A percentile compares a stretch with the other conserved stretches of the same genome.
Evolutionary conservation across 2,888 invertebrate genomes (phyloP).

Genomic region (Nesidiocoris tenuis): DNA sequence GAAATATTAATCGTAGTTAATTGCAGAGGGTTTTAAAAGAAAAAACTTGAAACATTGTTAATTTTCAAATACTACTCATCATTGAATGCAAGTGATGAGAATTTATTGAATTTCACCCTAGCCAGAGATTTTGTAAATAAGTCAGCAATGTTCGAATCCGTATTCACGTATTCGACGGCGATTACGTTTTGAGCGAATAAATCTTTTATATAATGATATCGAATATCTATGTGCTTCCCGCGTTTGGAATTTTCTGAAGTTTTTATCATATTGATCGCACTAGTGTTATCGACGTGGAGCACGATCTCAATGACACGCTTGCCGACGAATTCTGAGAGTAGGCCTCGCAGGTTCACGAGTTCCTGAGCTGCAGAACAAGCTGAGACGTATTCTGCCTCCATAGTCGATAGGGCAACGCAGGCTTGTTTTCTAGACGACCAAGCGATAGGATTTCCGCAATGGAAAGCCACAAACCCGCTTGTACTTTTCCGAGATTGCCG

Average conservation of each 20-base stretch:
- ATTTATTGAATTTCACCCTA: background rate
- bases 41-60: too few species aligned
- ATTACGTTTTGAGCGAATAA: background rate
- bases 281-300: conserved; percentile 1
- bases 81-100: too few species aligned
- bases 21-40: too few species aligned
- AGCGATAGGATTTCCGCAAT: conserved; percentile 26
- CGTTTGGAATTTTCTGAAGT: conserved; percentile 21
- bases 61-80: too few species aligned
- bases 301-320: background rate
- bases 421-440: conserved; percentile 42
- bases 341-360: background rate
- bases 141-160: background rate
- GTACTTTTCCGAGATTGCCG: conserved; percentile 32
- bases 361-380: background rate
- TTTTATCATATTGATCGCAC: conserved; percentile 3
- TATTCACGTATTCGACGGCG: background rate
- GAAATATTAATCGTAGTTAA: too few species aligned
- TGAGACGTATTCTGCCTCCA: conserved; percentile 27
- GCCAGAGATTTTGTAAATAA: background rate
- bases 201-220: background rate
- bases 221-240: conserved; percentile 10
- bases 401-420: conserved; percentile 15
- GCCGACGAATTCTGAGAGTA: background rate
- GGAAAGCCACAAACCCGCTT: conserved; percentile 38